Evolutionary conservation across 1,140 invertebrate species (phyloP).

Genomic region (Magallana ariakensis): DNA sequence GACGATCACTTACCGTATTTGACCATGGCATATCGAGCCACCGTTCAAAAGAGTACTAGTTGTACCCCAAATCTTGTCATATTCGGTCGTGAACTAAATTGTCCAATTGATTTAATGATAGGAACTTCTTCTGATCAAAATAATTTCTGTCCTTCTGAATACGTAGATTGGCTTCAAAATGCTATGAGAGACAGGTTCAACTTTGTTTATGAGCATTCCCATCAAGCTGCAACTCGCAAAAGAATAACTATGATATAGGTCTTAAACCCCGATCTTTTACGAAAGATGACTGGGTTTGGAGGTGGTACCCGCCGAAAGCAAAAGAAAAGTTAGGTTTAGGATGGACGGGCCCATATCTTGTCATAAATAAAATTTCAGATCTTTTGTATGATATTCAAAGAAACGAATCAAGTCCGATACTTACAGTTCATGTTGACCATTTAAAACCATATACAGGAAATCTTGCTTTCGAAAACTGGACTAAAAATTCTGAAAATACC

Average conservation of each 20-base stretch:
- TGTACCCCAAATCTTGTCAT: conserved; percentile 57
- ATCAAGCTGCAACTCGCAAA: too few species aligned
- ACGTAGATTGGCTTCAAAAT: too few species aligned
- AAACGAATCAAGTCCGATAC: not conserved
- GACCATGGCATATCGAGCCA: conserved; percentile 55
- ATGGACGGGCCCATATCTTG: conserved; percentile 58
- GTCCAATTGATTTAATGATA: too few species aligned
- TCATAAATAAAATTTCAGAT: conserved; percentile 40
- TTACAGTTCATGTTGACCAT: conserved; percentile 53
- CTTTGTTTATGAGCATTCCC: too few species aligned
- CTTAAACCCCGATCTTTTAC: too few species aligned
- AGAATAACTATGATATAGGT: too few species aligned
- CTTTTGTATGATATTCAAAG: conserved; percentile 32
- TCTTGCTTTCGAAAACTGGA: not conserved
- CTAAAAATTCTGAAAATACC: too few species aligned
- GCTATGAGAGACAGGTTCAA: too few species aligned
- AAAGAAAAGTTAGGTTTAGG: conserved; percentile 52
- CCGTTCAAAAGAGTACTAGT: conserved; percentile 52
- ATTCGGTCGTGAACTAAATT: conserved; percentile 50
- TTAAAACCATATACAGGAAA: conserved; percentile 44
- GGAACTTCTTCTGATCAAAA: too few species aligned
- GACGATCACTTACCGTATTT: conserved; percentile 58
- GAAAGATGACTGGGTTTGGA: conserved; percentile 43
- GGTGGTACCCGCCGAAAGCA: conserved; percentile 58
- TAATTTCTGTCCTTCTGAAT: too few species aligned